These are phyloP conservation scores for Corythornis vintsioides DNA, from an alignment of 2,113 vertebrate genomes.

Conservation along the genomic window DNA sequence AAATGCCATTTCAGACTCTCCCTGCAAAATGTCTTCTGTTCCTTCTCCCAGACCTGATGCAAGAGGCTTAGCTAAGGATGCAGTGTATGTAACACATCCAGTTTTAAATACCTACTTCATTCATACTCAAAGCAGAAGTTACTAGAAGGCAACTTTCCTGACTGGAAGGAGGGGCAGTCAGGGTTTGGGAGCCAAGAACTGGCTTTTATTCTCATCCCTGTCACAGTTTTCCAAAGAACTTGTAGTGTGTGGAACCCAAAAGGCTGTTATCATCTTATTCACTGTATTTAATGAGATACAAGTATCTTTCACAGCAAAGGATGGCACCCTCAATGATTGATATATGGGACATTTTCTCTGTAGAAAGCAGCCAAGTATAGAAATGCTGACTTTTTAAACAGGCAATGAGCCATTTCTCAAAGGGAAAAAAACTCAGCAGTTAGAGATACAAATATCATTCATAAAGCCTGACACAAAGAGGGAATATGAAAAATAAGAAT, in stretches of 20 bases:
- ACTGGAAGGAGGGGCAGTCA: conserved; percentile 33
- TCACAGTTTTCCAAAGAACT: conserved; percentile 29
- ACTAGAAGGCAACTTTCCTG: conserved; percentile 51
- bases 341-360: conserved; percentile 37
- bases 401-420: conserved; percentile 3
- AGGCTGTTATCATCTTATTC: conserved; percentile 36
- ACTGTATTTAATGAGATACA: conserved; percentile 44
- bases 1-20: neutral
- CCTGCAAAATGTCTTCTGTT: conserved; percentile 18
- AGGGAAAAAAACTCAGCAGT: neutral
- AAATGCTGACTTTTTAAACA: conserved; percentile 53
- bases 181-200: neutral
- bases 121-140: conserved; percentile 35
- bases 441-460: conserved; percentile 18
- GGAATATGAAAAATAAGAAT: neutral
- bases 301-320: conserved; percentile 34
- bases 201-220: conserved; percentile 37
- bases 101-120: conserved; percentile 55
- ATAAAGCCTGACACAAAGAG: neutral
- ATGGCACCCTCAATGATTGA: conserved; percentile 32
- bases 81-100: neutral
- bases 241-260: neutral
- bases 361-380: conserved; percentile 37
- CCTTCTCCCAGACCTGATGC: neutral
- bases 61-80: conserved; percentile 14